Evolutionary conservation across 2,113 vertebrate genomes (phyloP).

Genomic region (Beaufortia kweichowensis): DNA sequence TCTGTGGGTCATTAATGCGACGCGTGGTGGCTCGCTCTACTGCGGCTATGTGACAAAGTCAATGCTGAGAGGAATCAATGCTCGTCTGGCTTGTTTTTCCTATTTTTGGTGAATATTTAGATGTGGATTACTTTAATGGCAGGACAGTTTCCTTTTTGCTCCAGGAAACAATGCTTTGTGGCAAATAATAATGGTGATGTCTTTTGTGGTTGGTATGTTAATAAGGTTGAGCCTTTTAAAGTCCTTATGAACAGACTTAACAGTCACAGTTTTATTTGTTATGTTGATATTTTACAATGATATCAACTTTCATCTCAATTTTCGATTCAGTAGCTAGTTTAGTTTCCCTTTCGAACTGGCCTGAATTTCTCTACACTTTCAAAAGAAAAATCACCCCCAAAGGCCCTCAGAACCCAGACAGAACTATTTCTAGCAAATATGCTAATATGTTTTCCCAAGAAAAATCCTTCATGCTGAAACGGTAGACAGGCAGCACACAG

Average conservation of each 20-base stretch:
- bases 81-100: conserved; percentile 13
- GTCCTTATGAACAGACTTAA: too few species aligned
- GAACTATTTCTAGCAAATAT: conserved; percentile 23
- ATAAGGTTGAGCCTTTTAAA: background rate
- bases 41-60: conserved; percentile 62
- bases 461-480: background rate
- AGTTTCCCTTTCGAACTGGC: background rate
- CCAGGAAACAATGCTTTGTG: background rate
- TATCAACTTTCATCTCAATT: background rate
- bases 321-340: background rate
- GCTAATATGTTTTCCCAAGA: background rate
- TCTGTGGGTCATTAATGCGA: conserved; percentile 44
- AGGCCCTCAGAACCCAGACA: conserved; percentile 3
- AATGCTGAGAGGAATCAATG: conserved; percentile 55
- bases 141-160: background rate
- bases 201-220: background rate
- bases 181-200: background rate
- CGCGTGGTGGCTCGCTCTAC: conserved; percentile 12
- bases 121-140: background rate
- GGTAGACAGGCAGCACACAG: conserved; percentile 1
- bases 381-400: background rate
- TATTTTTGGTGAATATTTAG: background rate
- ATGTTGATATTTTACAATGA: background rate
- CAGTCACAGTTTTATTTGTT: too few species aligned
- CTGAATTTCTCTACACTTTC: conserved; percentile 9